Evolutionary conservation across 2,888 invertebrate species (phyloP), one percentile per base, ranked within the genome.

Genomic region (Lymantria monacha): DNA sequence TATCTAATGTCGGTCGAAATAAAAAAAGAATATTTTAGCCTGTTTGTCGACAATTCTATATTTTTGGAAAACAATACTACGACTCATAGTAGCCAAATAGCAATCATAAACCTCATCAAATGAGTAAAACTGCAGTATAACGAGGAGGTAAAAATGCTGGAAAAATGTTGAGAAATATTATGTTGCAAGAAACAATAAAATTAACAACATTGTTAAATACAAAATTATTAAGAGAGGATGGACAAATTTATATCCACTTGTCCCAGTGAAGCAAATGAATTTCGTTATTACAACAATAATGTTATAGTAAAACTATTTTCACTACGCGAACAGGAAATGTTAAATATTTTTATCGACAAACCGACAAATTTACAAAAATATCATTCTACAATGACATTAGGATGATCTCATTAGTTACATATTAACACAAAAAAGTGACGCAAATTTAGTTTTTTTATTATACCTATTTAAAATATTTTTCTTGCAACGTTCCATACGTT

Each of bases 271-370:
- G 41, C 47, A 44, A 52, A 51, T 51, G 41, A 44, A 42, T 9
- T 15, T 12, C 30, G 49, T 41, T 53, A 53, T 53, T 47, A 22
- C 44, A 41, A 42, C 42, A 48, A 46, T 53, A 14, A 50, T 47
- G 47, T 11, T 37, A 37, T 13, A 47, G 38, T 53, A 50, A 53
- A 53, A 47, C 53, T 53, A 47, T 53, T 53, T 49, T 50, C 42
- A 48, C 14, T 46, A 46, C 49, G 52, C 52, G 55, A 37, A 13
- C 46, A 40, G 48, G 53, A 53, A 53, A 38, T 43, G 11, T 31
- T 30, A 13, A 11, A 30, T 22, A 13, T 43, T 3, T 46, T 42
- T 22, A 33, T 31, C 46, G 12, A 22, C 5, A 22, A 22, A 22
- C 13, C 14, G n/a, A 40, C 42, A 48, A 45, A 53, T 46, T 40